These are phyloP conservation scores for Cryptotermes secundus DNA, from an alignment of 1,140 invertebrate species.

Conservation along the genomic window DNA sequence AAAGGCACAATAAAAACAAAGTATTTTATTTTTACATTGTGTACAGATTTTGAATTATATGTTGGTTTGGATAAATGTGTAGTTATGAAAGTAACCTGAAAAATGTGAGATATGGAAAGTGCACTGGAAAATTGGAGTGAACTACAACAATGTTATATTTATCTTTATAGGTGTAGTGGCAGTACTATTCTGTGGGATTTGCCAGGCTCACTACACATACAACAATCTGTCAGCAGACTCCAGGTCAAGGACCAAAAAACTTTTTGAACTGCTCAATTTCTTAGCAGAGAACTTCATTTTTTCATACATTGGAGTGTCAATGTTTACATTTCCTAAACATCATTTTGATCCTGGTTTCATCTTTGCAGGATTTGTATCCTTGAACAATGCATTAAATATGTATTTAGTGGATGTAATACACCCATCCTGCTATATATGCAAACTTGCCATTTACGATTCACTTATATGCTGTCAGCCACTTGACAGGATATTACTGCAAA, in stretches of 20 bases:
- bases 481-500: no score
- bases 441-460: no score
- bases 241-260: constrained; percentile 85
- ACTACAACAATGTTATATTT: neutral
- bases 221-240: constrained; percentile 93
- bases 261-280: constrained; percentile 96
- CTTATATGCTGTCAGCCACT: no score
- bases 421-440: no score
- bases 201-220: constrained; percentile 98
- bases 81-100: no score
- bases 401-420: no score
- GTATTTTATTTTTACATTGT: no score
- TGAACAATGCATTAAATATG: constrained; percentile 43
- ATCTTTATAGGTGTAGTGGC: constrained; percentile 79
- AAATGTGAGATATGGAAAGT: no score
- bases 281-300: constrained; percentile 99
- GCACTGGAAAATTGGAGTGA: no score
- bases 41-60: no score
- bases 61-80: no score
- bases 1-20: no score
- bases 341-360: constrained; percentile 92
- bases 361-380: constrained; percentile 89
- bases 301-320: constrained; percentile 97
- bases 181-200: constrained; percentile 97
- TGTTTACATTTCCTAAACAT: constrained; percentile 97